Evolutionary conservation across 2,888 invertebrate genomes (phyloP).

Genomic region (Mesorhabditis sp.): DNA sequence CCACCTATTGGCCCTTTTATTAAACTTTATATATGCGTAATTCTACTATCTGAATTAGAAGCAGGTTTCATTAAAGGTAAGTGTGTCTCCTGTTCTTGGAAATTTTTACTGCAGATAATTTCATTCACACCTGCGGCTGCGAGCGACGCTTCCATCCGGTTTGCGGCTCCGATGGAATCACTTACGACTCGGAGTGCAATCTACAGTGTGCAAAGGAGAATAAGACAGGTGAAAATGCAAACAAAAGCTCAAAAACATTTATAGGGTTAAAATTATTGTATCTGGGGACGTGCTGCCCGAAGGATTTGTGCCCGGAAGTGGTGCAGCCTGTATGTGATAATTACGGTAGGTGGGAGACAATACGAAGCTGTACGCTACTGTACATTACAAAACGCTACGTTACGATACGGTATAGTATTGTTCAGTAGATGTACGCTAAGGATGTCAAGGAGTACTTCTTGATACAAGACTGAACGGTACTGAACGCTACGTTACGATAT

Average conservation of each 20-base stretch:
- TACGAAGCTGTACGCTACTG: not conserved
- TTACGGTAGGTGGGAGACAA: slow-evolving; percentile 28
- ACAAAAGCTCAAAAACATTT: too few species aligned
- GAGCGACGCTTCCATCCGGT: slow-evolving; percentile 36
- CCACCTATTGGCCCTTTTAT: too few species aligned
- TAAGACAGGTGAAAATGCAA: slow-evolving; percentile 15
- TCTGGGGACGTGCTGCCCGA: slow-evolving; percentile 48
- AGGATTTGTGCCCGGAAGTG: slow-evolving; percentile 28
- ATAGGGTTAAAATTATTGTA: slow-evolving; percentile 24
- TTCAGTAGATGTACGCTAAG: too few species aligned
- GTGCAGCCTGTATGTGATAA: slow-evolving; percentile 45
- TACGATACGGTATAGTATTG: too few species aligned
- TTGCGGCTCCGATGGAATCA: slow-evolving; percentile 47
- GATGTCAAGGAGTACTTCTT: too few species aligned
- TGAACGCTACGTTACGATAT: too few species aligned
- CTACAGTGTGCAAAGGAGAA: slow-evolving; percentile 33
- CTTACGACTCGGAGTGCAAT: slow-evolving; percentile 43
- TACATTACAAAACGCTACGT: too few species aligned
- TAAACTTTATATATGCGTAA: too few species aligned
- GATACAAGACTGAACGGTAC: too few species aligned
- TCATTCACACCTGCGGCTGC: slow-evolving; percentile 38
- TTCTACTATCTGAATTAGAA: too few species aligned
- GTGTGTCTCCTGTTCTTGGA: too few species aligned
- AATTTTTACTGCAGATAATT: not conserved
- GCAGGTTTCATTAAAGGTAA: too few species aligned